These are phyloP conservation scores for Siphonodentalium dalli DNA, from an alignment of 2,888 invertebrate genomes.

Conservation along the genomic window DNA sequence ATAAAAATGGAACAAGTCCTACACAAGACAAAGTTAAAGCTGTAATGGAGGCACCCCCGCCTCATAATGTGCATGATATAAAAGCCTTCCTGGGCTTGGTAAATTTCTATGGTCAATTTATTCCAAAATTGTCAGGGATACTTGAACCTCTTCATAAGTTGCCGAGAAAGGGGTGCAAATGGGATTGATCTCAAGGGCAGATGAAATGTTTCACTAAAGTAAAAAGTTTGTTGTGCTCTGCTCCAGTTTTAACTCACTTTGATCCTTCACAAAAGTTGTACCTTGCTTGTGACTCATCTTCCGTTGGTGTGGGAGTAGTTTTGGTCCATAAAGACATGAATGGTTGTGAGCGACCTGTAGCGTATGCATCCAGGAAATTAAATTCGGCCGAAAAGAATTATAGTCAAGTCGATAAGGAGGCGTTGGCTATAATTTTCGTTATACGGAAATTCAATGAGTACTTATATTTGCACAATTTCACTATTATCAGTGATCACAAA, in stretches of 20 bases:
- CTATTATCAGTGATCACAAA: slow-evolving; percentile 24
- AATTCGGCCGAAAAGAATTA: slow-evolving; percentile 33
- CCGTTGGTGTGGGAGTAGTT: slow-evolving; percentile 56
- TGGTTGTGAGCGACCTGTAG: slow-evolving; percentile 20
- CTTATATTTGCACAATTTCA: too few relatives aligned
- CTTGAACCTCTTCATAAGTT: slow-evolving; percentile 39
- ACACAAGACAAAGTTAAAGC: slow-evolving; percentile 36
- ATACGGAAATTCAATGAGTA: slow-evolving; percentile 37
- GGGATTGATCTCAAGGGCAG: slow-evolving; percentile 22
- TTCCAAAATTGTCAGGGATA: slow-evolving; percentile 35
- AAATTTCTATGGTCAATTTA: slow-evolving; percentile 44
- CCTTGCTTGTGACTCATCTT: slow-evolving; percentile 63
- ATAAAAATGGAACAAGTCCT: slow-evolving; percentile 33
- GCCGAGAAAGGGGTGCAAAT: slow-evolving; percentile 25
- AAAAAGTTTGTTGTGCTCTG: slow-evolving; percentile 28
- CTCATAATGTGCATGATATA: slow-evolving; percentile 39
- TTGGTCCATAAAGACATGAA: slow-evolving; percentile 26
- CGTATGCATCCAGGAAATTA: slow-evolving; percentile 22
- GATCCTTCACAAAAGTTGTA: slow-evolving; percentile 45
- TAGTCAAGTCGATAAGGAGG: slow-evolving; percentile 37
- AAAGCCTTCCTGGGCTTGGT: slow-evolving; percentile 44
- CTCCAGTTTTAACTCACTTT: slow-evolving; percentile 48
- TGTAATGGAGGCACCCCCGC: slow-evolving; percentile 37
- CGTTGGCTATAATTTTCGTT: slow-evolving; percentile 28
- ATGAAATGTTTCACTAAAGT: slow-evolving; percentile 30